Evolutionary conservation across 2,888 invertebrate genomes (phyloP).

Genomic region (Dasypolia templi): DNA sequence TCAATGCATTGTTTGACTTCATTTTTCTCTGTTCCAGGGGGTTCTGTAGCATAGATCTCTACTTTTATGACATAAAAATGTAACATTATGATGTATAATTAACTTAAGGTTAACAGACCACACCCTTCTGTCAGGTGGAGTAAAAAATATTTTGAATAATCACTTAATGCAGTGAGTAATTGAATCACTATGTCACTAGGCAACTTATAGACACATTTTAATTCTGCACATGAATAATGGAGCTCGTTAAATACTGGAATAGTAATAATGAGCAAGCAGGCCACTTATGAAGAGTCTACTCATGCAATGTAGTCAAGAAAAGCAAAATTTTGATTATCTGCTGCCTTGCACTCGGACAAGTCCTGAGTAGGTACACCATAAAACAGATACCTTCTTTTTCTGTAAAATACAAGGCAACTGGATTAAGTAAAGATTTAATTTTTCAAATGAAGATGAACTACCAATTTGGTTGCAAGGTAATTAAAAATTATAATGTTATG

Average conservation of each 20-base stretch:
- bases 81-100: constrained; percentile 23
- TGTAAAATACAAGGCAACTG: not conserved
- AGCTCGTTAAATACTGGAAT: constrained; percentile 26
- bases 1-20: constrained; percentile 25
- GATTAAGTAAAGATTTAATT: not conserved
- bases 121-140: constrained; percentile 58
- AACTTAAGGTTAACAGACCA: constrained; percentile 60
- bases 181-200: constrained; percentile 27
- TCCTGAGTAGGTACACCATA: constrained; percentile 3
- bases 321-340: constrained; percentile 38
- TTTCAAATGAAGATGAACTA: constrained; percentile 8
- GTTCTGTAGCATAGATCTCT: constrained; percentile 18
- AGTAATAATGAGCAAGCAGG: constrained; percentile 20
- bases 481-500: constrained; percentile 56
- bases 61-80: constrained; percentile 41
- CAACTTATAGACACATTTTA: constrained; percentile 34
- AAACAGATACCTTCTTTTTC: constrained; percentile 1
- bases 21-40: constrained; percentile 30
- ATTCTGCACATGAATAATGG: constrained; percentile 38
- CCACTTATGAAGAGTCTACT: constrained; percentile 38
- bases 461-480: constrained; percentile 27
- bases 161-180: constrained; percentile 11
- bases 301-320: constrained; percentile 35
- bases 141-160: constrained; percentile 23
- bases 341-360: constrained; percentile 1